Percentiles rank a stretch among this genome's conserved stretches.
Conservation (phyloP, 2,113 vertebrate genomes). For the Otis tarda region DNA sequence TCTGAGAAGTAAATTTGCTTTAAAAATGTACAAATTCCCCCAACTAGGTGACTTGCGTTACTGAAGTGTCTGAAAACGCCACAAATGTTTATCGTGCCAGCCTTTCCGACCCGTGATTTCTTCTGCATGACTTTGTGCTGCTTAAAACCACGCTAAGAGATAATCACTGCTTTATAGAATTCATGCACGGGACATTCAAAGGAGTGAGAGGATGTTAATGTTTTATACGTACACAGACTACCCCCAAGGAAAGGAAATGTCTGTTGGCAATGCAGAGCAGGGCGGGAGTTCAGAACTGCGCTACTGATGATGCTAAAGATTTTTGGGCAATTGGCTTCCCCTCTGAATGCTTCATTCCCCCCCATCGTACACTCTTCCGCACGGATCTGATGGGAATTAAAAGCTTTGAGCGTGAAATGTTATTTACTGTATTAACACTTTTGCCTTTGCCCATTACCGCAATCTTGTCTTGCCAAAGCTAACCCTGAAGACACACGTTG, state of each 20-base stretch:
- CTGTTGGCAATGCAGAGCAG: not conserved
- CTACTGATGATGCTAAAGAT: not conserved
- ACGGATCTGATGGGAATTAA: not conserved
- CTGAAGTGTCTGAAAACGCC: not conserved
- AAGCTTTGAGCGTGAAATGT: not conserved
- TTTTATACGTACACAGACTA: not conserved
- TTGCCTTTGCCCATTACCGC: not conserved
- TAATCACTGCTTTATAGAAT: not conserved
- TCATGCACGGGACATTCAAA: not conserved
- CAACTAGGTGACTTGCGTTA: rapidly evolving
- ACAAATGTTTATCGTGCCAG: not conserved
- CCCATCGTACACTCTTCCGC: rapidly evolving
- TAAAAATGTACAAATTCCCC: not conserved
- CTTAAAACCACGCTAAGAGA: not conserved
- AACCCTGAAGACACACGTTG: not conserved
- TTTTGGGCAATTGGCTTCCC: not conserved
- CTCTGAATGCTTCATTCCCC: not conserved
- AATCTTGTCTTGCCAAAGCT: not conserved
- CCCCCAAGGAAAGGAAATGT: not conserved
- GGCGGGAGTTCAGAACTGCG: not conserved
- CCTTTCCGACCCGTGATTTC: not conserved
- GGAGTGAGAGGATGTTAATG: not conserved
- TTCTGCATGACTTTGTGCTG: not conserved
- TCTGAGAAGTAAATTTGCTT: not conserved
- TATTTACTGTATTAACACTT: not conserved